phyloP scores from a whole-genome alignment of 2,113 vertebrate species.

The Drymodes brunneopygia region DNA sequence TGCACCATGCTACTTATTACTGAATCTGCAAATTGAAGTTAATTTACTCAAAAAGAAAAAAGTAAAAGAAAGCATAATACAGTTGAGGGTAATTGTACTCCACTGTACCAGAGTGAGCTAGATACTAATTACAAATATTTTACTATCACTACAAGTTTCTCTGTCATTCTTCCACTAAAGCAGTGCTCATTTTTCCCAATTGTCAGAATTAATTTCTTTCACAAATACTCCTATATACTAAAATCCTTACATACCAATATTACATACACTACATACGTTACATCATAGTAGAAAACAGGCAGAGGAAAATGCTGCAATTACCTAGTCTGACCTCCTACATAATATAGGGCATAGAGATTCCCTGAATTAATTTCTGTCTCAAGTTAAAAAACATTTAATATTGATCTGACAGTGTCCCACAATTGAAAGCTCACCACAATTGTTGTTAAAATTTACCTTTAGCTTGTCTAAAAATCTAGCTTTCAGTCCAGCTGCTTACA shows the following conservation, averaged over 20 bases:
- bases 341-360: neutral
- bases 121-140: neutral
- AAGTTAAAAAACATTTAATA: neutral
- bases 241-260: neutral
- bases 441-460: neutral
- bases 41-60: slow-evolving; percentile 27
- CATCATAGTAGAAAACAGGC: neutral
- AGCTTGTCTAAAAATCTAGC: neutral
- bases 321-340: neutral
- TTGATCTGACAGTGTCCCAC: neutral
- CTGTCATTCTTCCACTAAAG: neutral
- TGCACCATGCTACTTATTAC: neutral
- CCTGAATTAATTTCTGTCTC: neutral
- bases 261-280: neutral
- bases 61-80: neutral
- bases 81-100: neutral
- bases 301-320: neutral
- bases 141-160: neutral
- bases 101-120: neutral
- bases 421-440: neutral
- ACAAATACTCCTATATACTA: neutral
- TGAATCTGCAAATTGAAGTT: slow-evolving; percentile 30
- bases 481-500: neutral
- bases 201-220: neutral
- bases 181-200: neutral